These are phyloP conservation scores for Eubasilissa regina DNA, from an alignment of 1,140 invertebrate genomes.

Conservation along the genomic window DNA sequence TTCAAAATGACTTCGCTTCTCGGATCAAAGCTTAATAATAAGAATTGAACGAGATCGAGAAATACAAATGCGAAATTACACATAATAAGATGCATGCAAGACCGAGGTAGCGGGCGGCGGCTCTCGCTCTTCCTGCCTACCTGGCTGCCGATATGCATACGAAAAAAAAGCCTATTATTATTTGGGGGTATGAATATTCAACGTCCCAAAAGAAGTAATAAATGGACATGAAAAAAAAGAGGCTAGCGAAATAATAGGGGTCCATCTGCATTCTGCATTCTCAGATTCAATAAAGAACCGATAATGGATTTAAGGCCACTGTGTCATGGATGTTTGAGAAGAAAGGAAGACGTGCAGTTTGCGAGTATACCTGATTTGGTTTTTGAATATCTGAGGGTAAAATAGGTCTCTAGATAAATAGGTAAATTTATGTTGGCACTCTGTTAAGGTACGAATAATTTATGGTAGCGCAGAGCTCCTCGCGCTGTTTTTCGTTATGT, in stretches of 20 bases:
- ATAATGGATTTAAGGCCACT: slow-evolving; percentile 58
- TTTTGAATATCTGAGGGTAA: slow-evolving; percentile 26
- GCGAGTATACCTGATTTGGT: slow-evolving; percentile 44
- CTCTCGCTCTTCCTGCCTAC: slow-evolving; percentile 30
- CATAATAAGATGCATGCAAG: slow-evolving; percentile 46
- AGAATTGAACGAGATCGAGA: slow-evolving; percentile 27
- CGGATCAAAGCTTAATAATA: slow-evolving; percentile 20
- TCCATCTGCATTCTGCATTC: slow-evolving; percentile 50
- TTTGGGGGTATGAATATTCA: slow-evolving; percentile 56
- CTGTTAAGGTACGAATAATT: slow-evolving; percentile 46
- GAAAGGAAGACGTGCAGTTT: slow-evolving; percentile 49
- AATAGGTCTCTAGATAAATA: slow-evolving; percentile 35
- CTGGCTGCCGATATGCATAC: slow-evolving; percentile 49
- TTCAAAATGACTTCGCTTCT: slow-evolving; percentile 3
- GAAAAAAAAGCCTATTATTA: slow-evolving; percentile 54
- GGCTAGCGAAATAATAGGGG: slow-evolving; percentile 52
- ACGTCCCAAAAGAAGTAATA: slow-evolving; percentile 47
- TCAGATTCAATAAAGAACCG: slow-evolving; percentile 52
- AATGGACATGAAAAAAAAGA: slow-evolving; percentile 52
- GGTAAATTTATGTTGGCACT: slow-evolving; percentile 35
- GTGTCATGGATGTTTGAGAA: slow-evolving; percentile 47
- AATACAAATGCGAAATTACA: slow-evolving; percentile 30
- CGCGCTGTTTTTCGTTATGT: no score
- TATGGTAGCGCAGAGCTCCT: neutral
- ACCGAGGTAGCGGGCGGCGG: neutral